A percentile compares a stretch with the other conserved stretches of the same genome.
Evolutionary conservation across 2,797 vertebrate species (phyloP).

Genomic region (Limnodromus scolopaceus): DNA sequence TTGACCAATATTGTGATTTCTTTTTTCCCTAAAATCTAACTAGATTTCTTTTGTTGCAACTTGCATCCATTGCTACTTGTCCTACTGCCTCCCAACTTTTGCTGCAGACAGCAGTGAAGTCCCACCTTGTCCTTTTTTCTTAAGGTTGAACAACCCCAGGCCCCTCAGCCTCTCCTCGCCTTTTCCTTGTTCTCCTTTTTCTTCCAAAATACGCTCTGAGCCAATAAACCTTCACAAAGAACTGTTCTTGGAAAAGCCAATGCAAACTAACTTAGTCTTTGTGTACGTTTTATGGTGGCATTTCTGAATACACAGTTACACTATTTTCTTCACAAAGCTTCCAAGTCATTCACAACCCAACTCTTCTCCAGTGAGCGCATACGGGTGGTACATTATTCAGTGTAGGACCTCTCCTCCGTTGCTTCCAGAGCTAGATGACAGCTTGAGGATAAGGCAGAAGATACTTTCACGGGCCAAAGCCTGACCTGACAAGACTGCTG

Average conservation of each 20-base stretch:
- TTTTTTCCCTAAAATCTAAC: background rate
- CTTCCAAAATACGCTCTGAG: background rate
- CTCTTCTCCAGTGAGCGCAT: background rate
- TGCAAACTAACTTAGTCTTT: background rate
- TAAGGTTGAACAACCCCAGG: background rate
- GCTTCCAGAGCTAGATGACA: background rate
- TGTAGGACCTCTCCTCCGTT: background rate
- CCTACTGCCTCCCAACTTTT: background rate
- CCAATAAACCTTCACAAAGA: background rate
- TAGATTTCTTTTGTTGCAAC: background rate
- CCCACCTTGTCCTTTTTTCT: background rate
- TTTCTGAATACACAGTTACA: background rate
- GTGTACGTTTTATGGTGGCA: background rate
- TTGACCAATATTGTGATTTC: rapidly evolving
- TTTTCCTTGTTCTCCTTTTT: background rate
- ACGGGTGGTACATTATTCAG: background rate
- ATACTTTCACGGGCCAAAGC: background rate
- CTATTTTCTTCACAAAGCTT: background rate
- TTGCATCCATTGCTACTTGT: background rate
- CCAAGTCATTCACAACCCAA: background rate
- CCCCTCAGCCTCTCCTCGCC: background rate
- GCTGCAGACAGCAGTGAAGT: background rate
- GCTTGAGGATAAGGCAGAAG: background rate
- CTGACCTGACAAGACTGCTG: background rate
- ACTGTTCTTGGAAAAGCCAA: background rate